Evolutionary conservation across 2,888 invertebrate genomes (phyloP), one percentile per base, ranked within the genome.

Genomic region (Drosophila nr. medialis): DNA sequence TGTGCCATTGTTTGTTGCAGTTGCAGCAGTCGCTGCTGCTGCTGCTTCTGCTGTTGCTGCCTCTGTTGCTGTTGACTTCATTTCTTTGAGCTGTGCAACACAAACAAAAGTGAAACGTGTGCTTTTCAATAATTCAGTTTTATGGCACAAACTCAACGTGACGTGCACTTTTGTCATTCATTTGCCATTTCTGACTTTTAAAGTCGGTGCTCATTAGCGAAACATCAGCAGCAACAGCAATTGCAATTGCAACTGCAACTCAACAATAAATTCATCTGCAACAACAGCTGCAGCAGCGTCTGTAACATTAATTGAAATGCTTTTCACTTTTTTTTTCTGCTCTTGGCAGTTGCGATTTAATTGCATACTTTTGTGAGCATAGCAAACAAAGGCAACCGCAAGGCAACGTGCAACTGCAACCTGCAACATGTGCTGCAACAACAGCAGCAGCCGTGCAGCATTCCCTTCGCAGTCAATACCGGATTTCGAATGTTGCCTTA

Each of bases 41-140:
- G 2, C 4, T 53, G 63, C 51, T n/a, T n/a, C n/a, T n/a, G 56
- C n/a, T 21, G 60, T 8, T 51, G 53, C 24, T 24, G 2, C 4
- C 45, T 61, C 51, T 72, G 69, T 60, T 54, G 86, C 74, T 88
- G 86, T 77, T 86, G 86, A 83, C 90, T 86, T 73, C 67, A 67
- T 88, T 86, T 76, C 90, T 88, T 90, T 86, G 89, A 74, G 76
- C 72, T 61, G 38, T 55, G 69, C 73, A 83, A 76, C 84, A 88
- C 67, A 79, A 90, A 86, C 86, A 86, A 86, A 86, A 86, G 86
- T 86, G 86, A 86, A 85, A 86, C 86, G 86, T 86, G 86, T 86
- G 89, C 89, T 84, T 87, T 86, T 90, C 86, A 86, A 86, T 86
- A 86, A 90, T 90, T 86, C 90, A 86, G 89, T 86, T 90, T 88